These are phyloP conservation scores for Eupithecia vulgata DNA, from an alignment of 2,888 invertebrate genomes.

Conservation along the genomic window DNA sequence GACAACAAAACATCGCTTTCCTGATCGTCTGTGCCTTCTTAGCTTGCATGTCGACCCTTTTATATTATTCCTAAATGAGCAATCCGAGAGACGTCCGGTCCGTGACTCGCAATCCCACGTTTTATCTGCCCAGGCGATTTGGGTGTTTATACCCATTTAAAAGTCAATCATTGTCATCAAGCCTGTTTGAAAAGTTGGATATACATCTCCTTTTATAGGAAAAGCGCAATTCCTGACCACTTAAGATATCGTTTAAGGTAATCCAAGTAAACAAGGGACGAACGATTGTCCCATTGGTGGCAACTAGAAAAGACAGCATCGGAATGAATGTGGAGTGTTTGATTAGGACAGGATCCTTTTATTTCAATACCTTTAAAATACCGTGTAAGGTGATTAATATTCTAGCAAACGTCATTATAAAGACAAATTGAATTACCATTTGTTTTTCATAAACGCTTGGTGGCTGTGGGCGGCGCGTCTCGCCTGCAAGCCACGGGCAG, in stretches of 20 bases:
- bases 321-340: conserved; percentile 24
- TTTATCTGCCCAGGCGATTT: conserved; percentile 56
- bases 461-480: conserved; percentile 49
- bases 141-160: conserved; percentile 68
- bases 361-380: conserved; percentile 1
- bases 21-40: conserved; percentile 17
- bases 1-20: conserved; percentile 58
- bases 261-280: conserved; percentile 56
- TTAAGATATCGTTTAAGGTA: conserved; percentile 67
- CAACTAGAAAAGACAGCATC: conserved; percentile 44
- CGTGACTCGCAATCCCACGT: conserved; percentile 47
- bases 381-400: conserved; percentile 42
- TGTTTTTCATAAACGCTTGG: conserved; percentile 74
- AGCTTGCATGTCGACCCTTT: conserved; percentile 54
- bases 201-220: conserved; percentile 68
- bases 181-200: conserved; percentile 64
- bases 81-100: conserved; percentile 58
- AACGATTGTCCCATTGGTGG: conserved; percentile 54
- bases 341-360: conserved; percentile 13
- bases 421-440: conserved; percentile 78
- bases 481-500: conserved; percentile 53
- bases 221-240: conserved; percentile 62
- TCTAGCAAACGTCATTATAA: conserved; percentile 54
- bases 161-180: conserved; percentile 76
- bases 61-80: conserved; percentile 58